Base-by-base conservation (phyloP, 2,797 vertebrate genomes). In the Oceanodroma leucorhoa region DNA sequence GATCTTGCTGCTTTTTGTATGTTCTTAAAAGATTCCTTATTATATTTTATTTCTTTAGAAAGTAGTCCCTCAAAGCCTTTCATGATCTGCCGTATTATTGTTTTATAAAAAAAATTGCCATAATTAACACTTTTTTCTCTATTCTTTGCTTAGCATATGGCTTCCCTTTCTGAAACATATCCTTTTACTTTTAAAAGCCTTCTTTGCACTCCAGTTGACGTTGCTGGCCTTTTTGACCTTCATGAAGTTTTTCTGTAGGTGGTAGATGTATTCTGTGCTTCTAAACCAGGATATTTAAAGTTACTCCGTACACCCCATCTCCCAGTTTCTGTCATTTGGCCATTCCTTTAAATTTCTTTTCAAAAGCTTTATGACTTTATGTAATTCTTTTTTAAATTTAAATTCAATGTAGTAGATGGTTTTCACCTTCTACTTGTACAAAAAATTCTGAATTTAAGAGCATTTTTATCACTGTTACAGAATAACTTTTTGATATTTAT, bases 41-140 rank as follows among this genome's bases (percentile, higher is more conserved):
- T 86, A 57, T 29, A 76, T 62, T 83, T 85, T 72, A 41, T 50
- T 80, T 80, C 34, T 77, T 87, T 50, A 87, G 38, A 80, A 93
- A 58, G 16, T 65, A 62, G 12, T 50, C 9, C 20, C 17, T 65
- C 43, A 69, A 50, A 72, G 10, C 60, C 11, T 65, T 85, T 72
- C 12, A 46, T 50, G 18, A 32, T 43, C 12, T 70, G 8, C 8
- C 3, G 2, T 54, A 13, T 73, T 61, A 40, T 41, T 84, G 9
- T 79, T 55, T 54, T 41, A 51, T 41, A 2, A 46, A 66, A 66
- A 41, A 60, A 70, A 11, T 1, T 3, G 0, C 29, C 32, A 53
- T 14, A 82, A 43, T 61, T 38, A 51, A 34, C 43, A 6, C 7
- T 58, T 36, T 70, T 69, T 72, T 18, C 14, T 84, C 27, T 64